Conservation (phyloP, 2,888 invertebrate species). For the Diarsia brunnea region DNA sequence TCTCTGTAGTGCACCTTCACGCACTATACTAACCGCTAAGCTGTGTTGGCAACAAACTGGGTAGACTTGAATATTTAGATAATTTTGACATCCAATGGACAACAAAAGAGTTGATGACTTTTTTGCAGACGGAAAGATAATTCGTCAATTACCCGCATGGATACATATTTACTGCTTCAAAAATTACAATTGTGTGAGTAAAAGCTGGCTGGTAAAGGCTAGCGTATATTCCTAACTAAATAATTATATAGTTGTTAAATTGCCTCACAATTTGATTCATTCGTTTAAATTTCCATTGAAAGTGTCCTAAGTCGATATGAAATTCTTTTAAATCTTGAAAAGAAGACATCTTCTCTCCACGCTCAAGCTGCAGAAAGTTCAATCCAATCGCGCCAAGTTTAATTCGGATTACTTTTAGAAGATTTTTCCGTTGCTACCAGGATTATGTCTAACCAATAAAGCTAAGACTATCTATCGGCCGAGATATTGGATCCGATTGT, state of each 20-base stretch:
- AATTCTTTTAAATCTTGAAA: constrained; percentile 23
- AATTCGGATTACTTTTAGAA: constrained; percentile 48
- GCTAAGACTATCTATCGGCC: background rate
- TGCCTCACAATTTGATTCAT: background rate
- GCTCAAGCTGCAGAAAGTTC: constrained; percentile 30
- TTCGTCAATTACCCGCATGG: background rate
- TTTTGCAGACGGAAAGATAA: background rate
- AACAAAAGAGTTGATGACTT: background rate
- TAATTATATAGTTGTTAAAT: background rate
- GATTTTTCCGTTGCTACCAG: constrained; percentile 31
- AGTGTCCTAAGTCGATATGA: background rate
- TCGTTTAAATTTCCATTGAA: too few relatives aligned
- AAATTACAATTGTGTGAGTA: background rate
- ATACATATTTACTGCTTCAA: too few relatives aligned
- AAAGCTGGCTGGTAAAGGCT: too few relatives aligned
- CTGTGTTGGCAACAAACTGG: background rate
- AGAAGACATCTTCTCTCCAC: background rate
- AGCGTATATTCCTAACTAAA: background rate
- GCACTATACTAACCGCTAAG: constrained; percentile 5
- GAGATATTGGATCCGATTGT: constrained; percentile 9
- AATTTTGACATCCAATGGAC: background rate
- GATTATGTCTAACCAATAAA: constrained; percentile 40
- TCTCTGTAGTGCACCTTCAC: constrained; percentile 4
- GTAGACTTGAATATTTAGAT: background rate
- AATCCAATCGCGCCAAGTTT: constrained; percentile 47